Evolutionary conservation across 2,797 vertebrate genomes (phyloP).

Genomic region (Urocyon cinereoargenteus): DNA sequence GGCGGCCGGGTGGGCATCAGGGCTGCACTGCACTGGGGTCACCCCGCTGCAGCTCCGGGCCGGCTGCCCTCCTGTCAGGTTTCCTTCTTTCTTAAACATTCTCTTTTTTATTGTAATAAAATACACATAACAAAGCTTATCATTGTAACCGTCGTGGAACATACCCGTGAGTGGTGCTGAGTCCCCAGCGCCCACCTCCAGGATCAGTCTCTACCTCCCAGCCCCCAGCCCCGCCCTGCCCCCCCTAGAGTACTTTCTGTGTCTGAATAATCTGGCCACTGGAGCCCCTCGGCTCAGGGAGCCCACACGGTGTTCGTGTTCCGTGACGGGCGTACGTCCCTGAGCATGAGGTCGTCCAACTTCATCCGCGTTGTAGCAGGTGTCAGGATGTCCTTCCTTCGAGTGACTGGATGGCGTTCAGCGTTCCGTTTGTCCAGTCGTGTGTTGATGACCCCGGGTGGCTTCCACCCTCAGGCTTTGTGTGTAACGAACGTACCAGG

Average conservation of each 20-base stretch:
- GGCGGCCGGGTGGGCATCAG: no score
- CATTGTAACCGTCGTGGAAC: background rate
- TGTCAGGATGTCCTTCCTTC: background rate
- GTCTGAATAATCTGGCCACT: background rate
- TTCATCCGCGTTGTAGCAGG: fast-evolving
- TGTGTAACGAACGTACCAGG: fast-evolving
- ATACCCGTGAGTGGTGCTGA: fast-evolving
- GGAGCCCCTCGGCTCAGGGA: fast-evolving
- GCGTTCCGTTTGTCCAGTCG: background rate
- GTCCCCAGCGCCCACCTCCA: background rate
- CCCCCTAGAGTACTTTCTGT: fast-evolving
- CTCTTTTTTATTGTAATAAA: background rate
- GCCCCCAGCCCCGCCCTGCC: fast-evolving
- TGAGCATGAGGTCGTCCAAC: background rate
- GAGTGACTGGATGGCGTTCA: fast-evolving
- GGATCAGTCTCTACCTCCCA: fast-evolving
- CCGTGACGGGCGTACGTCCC: background rate
- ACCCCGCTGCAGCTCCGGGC: background rate
- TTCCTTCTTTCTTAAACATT: background rate
- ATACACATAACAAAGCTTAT: background rate
- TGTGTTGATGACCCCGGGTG: background rate
- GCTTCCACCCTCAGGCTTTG: background rate
- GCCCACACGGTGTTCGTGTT: no score
- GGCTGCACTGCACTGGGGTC: background rate
- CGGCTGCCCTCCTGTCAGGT: background rate